Percentiles rank a stretch among this genome's conserved stretches.
Evolutionary conservation across 2,888 invertebrate species (phyloP).

Genomic region (Eumerus sabulonum): DNA sequence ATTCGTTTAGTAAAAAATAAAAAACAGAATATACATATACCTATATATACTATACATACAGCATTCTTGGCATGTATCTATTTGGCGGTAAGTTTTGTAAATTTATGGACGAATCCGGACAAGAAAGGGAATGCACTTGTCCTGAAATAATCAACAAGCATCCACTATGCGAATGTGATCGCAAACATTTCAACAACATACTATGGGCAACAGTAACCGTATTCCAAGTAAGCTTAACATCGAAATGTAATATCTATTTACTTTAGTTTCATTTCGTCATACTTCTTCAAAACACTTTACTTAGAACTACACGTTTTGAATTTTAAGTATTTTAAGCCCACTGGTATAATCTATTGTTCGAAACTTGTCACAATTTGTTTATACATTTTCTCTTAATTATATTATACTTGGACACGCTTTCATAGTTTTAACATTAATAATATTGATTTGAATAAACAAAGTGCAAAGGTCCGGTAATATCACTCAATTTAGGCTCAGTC

Average conservation of each 20-base stretch:
- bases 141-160: slow-evolving; percentile 93
- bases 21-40: slow-evolving; percentile 65
- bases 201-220: slow-evolving; percentile 98
- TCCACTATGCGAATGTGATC: slow-evolving; percentile 95
- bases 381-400: too few relatives aligned
- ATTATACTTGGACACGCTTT: too few relatives aligned
- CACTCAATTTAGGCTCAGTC: too few relatives aligned
- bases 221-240: slow-evolving; percentile 90
- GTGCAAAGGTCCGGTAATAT: too few relatives aligned
- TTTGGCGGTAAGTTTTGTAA: slow-evolving; percentile 99
- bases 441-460: too few relatives aligned
- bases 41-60: slow-evolving; percentile 80
- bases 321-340: too few relatives aligned
- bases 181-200: slow-evolving; percentile 99
- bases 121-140: slow-evolving; percentile 94
- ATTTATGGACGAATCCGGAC: slow-evolving; percentile 91
- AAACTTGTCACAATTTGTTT: too few relatives aligned
- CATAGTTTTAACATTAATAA: too few relatives aligned
- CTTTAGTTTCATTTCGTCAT: slow-evolving; percentile 20
- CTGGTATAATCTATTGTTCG: too few relatives aligned
- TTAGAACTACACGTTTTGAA: too few relatives aligned
- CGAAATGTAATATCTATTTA: slow-evolving; percentile 53
- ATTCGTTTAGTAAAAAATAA: slow-evolving; percentile 50
- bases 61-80: slow-evolving; percentile 99
- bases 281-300: background rate